Conservation (phyloP, 2,888 invertebrate genomes). For the Boloria euphrosyne region DNA sequence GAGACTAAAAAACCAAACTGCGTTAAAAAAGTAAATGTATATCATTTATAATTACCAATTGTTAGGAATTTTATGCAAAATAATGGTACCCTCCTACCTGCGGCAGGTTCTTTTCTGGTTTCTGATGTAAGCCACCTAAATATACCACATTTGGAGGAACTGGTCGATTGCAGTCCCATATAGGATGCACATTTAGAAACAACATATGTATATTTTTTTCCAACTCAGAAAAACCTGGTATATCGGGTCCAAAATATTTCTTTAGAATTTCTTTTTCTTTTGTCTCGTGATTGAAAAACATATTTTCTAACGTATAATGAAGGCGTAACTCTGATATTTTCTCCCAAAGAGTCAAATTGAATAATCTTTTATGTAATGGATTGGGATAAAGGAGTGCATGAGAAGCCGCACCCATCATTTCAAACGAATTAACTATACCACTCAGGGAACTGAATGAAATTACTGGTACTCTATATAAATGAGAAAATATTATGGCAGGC, state of each 20-base stretch:
- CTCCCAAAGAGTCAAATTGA: slow-evolving; percentile 43
- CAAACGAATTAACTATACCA: slow-evolving; percentile 35
- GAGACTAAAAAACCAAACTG: no score
- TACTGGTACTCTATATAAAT: slow-evolving; percentile 53
- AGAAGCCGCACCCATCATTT: slow-evolving; percentile 45
- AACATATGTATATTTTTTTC: slow-evolving; percentile 57
- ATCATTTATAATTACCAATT: slow-evolving; percentile 6
- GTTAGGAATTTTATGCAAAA: not conserved
- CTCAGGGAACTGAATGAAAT: slow-evolving; percentile 57
- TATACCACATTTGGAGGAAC: slow-evolving; percentile 60
- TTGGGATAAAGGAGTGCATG: slow-evolving; percentile 50
- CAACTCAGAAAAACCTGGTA: slow-evolving; percentile 45
- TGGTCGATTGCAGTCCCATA: slow-evolving; percentile 58
- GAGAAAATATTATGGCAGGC: slow-evolving; percentile 47
- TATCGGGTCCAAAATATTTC: slow-evolving; percentile 46
- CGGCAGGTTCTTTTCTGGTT: slow-evolving; percentile 53
- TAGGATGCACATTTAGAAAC: slow-evolving; percentile 62
- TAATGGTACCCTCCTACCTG: slow-evolving; percentile 47
- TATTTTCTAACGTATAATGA: slow-evolving; percentile 29
- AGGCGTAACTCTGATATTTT: slow-evolving; percentile 41
- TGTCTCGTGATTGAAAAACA: slow-evolving; percentile 25
- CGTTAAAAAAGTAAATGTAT: no score
- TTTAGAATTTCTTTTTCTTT: slow-evolving; percentile 37
- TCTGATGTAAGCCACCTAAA: slow-evolving; percentile 64
- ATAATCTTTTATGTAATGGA: slow-evolving; percentile 38